Conservation (phyloP, 1,140 invertebrate species). For the Neodiprion pinetum region DNA sequence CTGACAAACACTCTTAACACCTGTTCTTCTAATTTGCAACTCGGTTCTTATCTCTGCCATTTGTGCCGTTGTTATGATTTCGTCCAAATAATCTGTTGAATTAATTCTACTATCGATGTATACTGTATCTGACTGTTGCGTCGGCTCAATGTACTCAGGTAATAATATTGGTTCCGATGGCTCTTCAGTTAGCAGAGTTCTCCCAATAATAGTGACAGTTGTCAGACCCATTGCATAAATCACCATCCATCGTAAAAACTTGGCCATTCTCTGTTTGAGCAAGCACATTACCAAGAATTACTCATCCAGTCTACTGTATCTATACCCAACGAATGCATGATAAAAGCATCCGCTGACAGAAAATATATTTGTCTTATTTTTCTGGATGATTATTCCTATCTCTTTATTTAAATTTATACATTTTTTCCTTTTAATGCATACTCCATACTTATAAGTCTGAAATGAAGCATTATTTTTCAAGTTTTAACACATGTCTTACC, state of each 20-base stretch:
- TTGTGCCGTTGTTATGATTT: constrained; percentile 25
- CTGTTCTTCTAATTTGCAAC: constrained; percentile 26
- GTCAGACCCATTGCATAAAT: not conserved
- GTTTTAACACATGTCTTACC: too few species aligned
- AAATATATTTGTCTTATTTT: not conserved
- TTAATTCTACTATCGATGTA: not conserved
- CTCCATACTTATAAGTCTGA: too few species aligned
- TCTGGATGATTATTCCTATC: not conserved
- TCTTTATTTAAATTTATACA: too few species aligned
- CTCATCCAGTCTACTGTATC: not conserved
- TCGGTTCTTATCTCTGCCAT: constrained; percentile 24
- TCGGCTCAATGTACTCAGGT: not conserved
- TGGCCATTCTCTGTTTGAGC: not conserved
- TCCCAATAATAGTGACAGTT: not conserved
- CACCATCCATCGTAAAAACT: not conserved
- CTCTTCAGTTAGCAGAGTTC: not conserved
- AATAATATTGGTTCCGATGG: not conserved
- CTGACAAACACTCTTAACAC: constrained; percentile 8
- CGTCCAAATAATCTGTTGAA: not conserved
- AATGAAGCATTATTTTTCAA: too few species aligned
- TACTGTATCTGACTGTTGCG: not conserved
- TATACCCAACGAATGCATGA: not conserved
- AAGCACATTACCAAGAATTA: not conserved
- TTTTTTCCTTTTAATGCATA: too few species aligned
- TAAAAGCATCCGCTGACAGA: not conserved